Percentiles rank a stretch among this genome's conserved stretches.
These are phyloP conservation scores for Ornithorhynchus anatinus DNA, from an alignment of 2,113 vertebrate species.

Conservation along the genomic window DNA sequence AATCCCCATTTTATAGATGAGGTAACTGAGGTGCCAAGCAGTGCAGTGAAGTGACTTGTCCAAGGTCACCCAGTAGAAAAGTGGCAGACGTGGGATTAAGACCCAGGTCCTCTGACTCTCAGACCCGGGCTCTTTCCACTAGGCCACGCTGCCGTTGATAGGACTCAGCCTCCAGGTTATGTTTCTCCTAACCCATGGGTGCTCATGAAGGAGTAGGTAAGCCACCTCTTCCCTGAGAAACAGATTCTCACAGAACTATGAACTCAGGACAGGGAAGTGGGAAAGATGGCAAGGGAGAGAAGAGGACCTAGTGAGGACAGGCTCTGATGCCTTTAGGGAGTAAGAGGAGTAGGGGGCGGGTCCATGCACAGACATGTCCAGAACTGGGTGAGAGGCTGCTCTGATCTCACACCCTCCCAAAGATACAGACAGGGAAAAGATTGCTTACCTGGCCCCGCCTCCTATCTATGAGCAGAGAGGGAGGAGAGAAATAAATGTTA, in stretches of 20 bases:
- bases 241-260: slow-evolving; percentile 13
- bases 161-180: not conserved
- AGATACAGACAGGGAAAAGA: slow-evolving; percentile 21
- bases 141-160: too few relatives aligned
- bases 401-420: not conserved
- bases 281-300: not conserved
- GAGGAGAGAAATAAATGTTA: slow-evolving; percentile 71
- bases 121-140: too few relatives aligned
- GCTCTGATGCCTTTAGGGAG: slow-evolving; percentile 14
- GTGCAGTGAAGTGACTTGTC: too few relatives aligned
- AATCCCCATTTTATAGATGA: too few relatives aligned
- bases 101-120: too few relatives aligned
- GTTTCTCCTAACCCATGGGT: not conserved
- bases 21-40: too few relatives aligned
- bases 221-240: not conserved
- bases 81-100: too few relatives aligned
- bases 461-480: slow-evolving; percentile 71
- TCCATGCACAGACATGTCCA: too few relatives aligned
- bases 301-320: slow-evolving; percentile 19
- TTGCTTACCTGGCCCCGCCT: slow-evolving; percentile 74
- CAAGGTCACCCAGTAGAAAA: too few relatives aligned
- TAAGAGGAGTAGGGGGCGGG: slow-evolving; percentile 7
- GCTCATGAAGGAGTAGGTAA: too few relatives aligned
- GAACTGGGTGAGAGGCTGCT: slow-evolving; percentile 18
- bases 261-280: not conserved